Evolutionary conservation across 2,113 vertebrate species (phyloP), one percentile per base, ranked within the genome.

Genomic region (Microtus richardsoni): DNA sequence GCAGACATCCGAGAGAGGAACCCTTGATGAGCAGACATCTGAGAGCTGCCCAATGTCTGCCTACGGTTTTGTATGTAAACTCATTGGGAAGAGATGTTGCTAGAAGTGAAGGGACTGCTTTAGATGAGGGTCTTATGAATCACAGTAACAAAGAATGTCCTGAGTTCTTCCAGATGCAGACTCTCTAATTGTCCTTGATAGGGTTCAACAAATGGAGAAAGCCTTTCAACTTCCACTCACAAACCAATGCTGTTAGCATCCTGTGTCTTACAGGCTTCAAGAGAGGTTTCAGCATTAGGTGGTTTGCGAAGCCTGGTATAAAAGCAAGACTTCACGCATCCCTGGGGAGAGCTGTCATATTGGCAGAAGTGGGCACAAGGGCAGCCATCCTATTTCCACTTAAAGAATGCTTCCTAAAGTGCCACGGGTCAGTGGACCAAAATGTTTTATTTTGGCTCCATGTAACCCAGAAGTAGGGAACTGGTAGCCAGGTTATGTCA

Each of bases 331-430:
- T 41, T 88, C 24, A 39, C 0, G 11, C 7, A 49, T n/a, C 33
- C 7, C 24, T 21, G 1, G 24, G 36, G 22, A 54, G 21, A 41
- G 71, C 4, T 0, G 13, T 3, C 74, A 7, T 36, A 6, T 14
- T 39, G 39, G 22, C 3, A 36, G 26, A 49, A 28, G 14, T 6
- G 5, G n/a, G n/a, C 3, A 39, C 8, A 93, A 60, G 62, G 1
- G 28, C 41, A 7, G 2, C 36, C 41, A 7, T 14, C 5, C 30
- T 41, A 2, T 0, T 33, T 11, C 3, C 3, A 12, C 41, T 22
- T 0, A 10, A 28, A 52, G 21, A 12, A 21, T 17, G 3, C 4
- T n/a, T 71, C 36, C 21, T 58, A 47, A 19, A 16, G 5, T 11
- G 17, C n/a, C 17, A 33, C 22, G 16, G 1, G 7, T 19, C 41